Base-by-base conservation (phyloP, 2,888 invertebrate genomes). In the Metacarcinus magister region DNA sequence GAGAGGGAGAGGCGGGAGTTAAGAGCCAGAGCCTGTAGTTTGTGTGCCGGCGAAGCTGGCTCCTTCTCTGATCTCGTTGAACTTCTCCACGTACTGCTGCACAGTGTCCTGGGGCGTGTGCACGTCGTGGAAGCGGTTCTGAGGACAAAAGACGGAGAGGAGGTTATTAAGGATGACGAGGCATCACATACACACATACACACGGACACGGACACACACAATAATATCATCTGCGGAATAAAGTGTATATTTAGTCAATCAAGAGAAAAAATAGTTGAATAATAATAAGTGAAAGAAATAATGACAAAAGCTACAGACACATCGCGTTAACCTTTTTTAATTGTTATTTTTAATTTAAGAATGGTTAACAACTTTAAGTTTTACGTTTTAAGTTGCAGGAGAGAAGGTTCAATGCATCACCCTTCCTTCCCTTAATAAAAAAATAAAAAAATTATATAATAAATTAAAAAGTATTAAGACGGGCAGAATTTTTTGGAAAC, bases 71-170 rank as follows among this genome's bases (percentile, higher is more conserved):
- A 97, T 96, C 82, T 97, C 97, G 90, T 96, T 97, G 95, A 97
- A 97, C 95, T 97, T 97, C 96, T 97, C 97, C 82, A 97, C 94
- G 95, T 97, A 97, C 54, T 97, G 97, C 95, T 96, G 96, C 23
- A 97, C 96, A 43, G 97, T 97, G 95, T 97, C 97, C 75, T 97
- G 96, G 0, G 97, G 96, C 0, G 96, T 92, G 94, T 97, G 96
- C 8, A 96, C 54, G 54, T 97, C 95, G 92, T 97, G 95, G 28
- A 95, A 94, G 28, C 96, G 95, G 75, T 95, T 96, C 97, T 97
- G 96, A 10, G 2, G 87, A n/a, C 16, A 87, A n/a, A 54, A 28
- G 48, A 67, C 19, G 5, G 4, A n/a, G 2, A 23, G 67, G n/a
- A 67, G 19, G 67, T 23, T 23, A n/a, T 67, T 67, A 67, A 1